Conservation (phyloP, 1,140 invertebrate species). For the Myzus persicae region DNA sequence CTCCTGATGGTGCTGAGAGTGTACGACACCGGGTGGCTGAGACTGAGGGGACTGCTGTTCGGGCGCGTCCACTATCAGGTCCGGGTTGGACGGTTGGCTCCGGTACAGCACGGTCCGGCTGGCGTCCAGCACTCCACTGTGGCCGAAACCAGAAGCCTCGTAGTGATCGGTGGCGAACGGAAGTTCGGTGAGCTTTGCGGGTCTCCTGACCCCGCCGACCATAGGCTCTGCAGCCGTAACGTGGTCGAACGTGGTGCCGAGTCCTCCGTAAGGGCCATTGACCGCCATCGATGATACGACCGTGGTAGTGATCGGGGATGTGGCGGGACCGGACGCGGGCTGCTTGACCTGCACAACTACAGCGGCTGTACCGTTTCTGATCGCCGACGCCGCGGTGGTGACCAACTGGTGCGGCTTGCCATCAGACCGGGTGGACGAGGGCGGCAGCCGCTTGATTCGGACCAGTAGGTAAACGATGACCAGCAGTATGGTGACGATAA, state of each 20-base stretch:
- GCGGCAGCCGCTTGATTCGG: slow-evolving; percentile 73
- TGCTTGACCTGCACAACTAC: slow-evolving; percentile 65
- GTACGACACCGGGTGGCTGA: not conserved
- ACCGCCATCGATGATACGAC: slow-evolving; percentile 64
- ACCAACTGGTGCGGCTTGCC: slow-evolving; percentile 19
- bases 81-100: slow-evolving; percentile 78
- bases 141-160: slow-evolving; percentile 64
- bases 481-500: slow-evolving; percentile 79
- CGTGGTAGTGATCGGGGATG: slow-evolving; percentile 63
- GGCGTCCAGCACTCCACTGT: slow-evolving; percentile 65
- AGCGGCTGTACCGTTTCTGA: slow-evolving; percentile 67
- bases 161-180: slow-evolving; percentile 72
- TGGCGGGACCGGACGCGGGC: not conserved
- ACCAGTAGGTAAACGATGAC: slow-evolving; percentile 78
- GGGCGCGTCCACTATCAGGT: slow-evolving; percentile 80
- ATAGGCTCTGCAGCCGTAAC: slow-evolving; percentile 59
- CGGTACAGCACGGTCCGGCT: slow-evolving; percentile 63
- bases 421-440: slow-evolving; percentile 66
- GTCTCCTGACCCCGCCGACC: not conserved
- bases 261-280: slow-evolving; percentile 60
- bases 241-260: slow-evolving; percentile 62
- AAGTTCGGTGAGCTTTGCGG: slow-evolving; percentile 69
- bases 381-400: slow-evolving; percentile 62
- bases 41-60: slow-evolving; percentile 24
- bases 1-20: slow-evolving; percentile 63